Conservation (phyloP, 2,888 invertebrate species). For the Drosophila recens region DNA sequence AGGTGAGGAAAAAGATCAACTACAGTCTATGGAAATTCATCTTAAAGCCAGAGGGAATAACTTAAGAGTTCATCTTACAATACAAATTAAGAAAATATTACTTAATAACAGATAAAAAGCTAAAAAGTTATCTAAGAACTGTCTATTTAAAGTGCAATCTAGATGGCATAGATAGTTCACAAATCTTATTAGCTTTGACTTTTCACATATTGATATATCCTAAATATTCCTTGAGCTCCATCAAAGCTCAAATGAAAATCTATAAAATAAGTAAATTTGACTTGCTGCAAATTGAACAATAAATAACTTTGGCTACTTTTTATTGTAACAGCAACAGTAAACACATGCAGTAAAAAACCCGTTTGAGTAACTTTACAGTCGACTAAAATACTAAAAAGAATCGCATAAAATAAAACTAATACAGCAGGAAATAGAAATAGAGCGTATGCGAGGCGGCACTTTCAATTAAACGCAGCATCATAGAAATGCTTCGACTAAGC, state of each 20-base stretch:
- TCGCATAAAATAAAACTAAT: conserved; percentile 44
- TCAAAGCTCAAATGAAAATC: conserved; percentile 3
- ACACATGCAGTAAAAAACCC: conserved; percentile 22
- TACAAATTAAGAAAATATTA: background rate
- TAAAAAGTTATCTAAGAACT: too few relatives aligned
- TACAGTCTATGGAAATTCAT: background rate
- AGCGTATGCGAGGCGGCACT: conserved; percentile 46
- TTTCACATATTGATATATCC: background rate
- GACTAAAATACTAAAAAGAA: conserved; percentile 16
- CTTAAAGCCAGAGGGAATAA: background rate
- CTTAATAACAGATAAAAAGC: too few relatives aligned
- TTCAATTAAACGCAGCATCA: conserved; percentile 58
- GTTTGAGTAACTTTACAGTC: conserved; percentile 32
- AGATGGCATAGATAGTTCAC: background rate
- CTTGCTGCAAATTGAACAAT: conserved; percentile 2
- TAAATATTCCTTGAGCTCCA: background rate
- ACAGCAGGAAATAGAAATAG: conserved; percentile 47
- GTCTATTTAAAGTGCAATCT: too few relatives aligned
- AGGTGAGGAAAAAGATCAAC: conserved; percentile 19
- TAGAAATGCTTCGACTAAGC: conserved; percentile 52
- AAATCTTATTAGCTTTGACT: background rate
- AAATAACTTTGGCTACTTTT: conserved; percentile 8
- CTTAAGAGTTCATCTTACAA: background rate
- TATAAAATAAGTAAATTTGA: conserved; percentile 11
- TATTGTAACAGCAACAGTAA: conserved; percentile 3